Conservation (phyloP, 1,140 invertebrate species). For the Drosophila lowei region DNA sequence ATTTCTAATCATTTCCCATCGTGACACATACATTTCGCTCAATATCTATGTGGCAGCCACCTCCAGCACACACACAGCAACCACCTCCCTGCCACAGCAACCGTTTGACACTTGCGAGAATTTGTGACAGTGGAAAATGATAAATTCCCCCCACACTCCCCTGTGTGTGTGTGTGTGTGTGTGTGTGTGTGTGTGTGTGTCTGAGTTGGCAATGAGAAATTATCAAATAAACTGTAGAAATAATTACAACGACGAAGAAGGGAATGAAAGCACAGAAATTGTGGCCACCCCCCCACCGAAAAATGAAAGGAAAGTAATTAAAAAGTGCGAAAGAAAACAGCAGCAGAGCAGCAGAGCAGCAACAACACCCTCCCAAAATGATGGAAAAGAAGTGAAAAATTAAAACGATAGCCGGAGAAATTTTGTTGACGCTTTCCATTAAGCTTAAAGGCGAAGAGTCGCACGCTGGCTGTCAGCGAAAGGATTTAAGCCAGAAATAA, state of each 20-base stretch:
- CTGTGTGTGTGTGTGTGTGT: constrained; percentile 13
- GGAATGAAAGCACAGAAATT: constrained; percentile 28
- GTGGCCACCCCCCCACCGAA: constrained; percentile 22
- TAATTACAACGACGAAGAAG: constrained; percentile 44
- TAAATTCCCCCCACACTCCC: constrained; percentile 40
- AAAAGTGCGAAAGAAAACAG: constrained; percentile 67
- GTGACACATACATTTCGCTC: constrained; percentile 38
- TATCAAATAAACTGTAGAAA: constrained; percentile 71
- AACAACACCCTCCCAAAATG: constrained; percentile 29
- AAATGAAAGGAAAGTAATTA: constrained; percentile 80
- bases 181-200: constrained; percentile 12
- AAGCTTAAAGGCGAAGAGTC: constrained; percentile 56
- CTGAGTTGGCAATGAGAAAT: constrained; percentile 52
- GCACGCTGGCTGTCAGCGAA: constrained; percentile 55
- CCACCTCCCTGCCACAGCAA: no score
- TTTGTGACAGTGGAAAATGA: constrained; percentile 33
- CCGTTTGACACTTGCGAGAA: constrained; percentile 40
- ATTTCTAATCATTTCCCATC: constrained; percentile 49
- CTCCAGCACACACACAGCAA: background rate
- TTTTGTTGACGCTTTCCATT: constrained; percentile 71
- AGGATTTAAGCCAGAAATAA: constrained; percentile 75
- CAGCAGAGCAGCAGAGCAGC: no score
- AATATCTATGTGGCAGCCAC: constrained; percentile 22
- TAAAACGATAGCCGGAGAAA: constrained; percentile 65
- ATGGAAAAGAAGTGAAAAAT: constrained; percentile 45